These are phyloP conservation scores for Steatocranus sp. DNA, from an alignment of 2,797 vertebrate genomes.

Conservation along the genomic window DNA sequence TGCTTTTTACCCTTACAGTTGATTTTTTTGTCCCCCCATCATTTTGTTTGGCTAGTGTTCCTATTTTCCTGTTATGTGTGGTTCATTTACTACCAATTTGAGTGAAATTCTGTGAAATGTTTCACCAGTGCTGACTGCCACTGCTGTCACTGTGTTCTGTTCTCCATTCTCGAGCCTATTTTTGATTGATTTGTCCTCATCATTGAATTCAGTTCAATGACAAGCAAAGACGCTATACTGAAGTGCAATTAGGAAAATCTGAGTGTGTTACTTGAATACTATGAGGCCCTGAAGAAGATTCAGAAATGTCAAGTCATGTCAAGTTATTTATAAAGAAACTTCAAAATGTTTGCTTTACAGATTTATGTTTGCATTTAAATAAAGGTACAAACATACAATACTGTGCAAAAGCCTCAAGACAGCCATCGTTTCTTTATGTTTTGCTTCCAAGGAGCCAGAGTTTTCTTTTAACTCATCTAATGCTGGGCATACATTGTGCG, in stretches of 20 bases:
- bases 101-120: background rate
- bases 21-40: fast-evolving
- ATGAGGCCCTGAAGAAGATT: background rate
- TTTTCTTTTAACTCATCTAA: background rate
- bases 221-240: background rate
- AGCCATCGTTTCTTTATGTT: background rate
- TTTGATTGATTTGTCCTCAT: background rate
- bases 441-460: background rate
- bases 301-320: background rate
- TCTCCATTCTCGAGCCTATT: no score
- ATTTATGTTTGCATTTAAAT: background rate
- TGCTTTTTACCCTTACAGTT: background rate
- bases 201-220: background rate
- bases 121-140: background rate
- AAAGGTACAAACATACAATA: background rate
- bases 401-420: background rate
- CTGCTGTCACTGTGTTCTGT: background rate
- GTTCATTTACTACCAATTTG: background rate
- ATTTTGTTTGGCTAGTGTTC: background rate
- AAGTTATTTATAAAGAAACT: background rate
- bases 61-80: background rate
- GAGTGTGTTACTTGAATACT: background rate
- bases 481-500: fast-evolving
- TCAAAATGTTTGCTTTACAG: background rate
- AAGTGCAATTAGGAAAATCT: background rate